Conservation (phyloP, 2,888 invertebrate genomes). For the Criorhina ranunculi region DNA sequence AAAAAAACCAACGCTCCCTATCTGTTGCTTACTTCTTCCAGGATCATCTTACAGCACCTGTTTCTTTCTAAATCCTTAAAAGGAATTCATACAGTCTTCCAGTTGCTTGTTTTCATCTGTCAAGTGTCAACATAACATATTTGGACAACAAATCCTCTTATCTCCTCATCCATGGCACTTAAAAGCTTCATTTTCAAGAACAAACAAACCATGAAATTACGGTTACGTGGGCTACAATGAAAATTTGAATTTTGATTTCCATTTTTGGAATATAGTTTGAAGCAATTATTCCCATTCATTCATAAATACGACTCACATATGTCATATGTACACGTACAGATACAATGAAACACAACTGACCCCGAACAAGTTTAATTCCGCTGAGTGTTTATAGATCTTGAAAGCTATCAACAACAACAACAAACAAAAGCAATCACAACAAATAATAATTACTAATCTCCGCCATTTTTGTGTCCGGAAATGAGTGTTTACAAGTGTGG, state of each 20-base stretch:
- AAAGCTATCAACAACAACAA: conserved; percentile 35
- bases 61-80: background rate
- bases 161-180: conserved; percentile 7
- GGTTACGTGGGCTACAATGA: conserved; percentile 20
- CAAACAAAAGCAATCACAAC: conserved; percentile 53
- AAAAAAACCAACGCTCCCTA: too few species aligned
- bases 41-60: too few species aligned
- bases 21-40: too few species aligned
- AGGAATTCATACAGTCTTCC: background rate
- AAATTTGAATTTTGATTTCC: conserved; percentile 36
- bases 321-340: too few species aligned
- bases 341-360: conserved; percentile 19
- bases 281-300: conserved; percentile 30
- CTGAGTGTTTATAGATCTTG: conserved; percentile 30
- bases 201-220: conserved; percentile 54
- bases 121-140: background rate
- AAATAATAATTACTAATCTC: conserved; percentile 54
- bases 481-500: conserved; percentile 43
- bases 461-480: conserved; percentile 55
- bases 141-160: background rate
- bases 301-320: too few species aligned
- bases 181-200: conserved; percentile 9
- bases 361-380: conserved; percentile 39
- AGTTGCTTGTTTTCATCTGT: background rate
- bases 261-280: conserved; percentile 31